Percentiles rank a stretch among this genome's conserved stretches.
phyloP scores from a whole-genome alignment of 2,888 invertebrate species.

The Megalurothrips usitatus region DNA sequence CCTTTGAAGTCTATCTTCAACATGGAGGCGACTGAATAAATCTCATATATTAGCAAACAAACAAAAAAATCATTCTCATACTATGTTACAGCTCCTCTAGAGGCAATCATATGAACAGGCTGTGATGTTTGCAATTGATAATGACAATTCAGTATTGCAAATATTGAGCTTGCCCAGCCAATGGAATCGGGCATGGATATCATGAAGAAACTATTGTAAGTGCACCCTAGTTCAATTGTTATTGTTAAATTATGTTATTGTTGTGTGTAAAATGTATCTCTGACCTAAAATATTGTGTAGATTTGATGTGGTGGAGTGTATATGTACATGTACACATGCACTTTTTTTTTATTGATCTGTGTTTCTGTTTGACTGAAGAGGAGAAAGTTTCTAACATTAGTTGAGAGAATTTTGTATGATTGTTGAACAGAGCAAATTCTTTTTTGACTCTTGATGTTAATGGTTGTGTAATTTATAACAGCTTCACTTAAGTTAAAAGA shows the following conservation, averaged over 20 bases:
- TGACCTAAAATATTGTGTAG: background rate
- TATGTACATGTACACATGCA: background rate
- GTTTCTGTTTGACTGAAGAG: slow-evolving; percentile 11
- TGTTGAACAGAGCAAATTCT: background rate
- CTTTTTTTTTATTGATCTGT: slow-evolving; percentile 11
- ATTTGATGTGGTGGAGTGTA: slow-evolving; percentile 7
- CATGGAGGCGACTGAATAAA: background rate
- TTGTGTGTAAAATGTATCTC: slow-evolving; percentile 17
- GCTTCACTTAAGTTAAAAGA: background rate
- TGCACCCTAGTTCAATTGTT: slow-evolving; percentile 25
- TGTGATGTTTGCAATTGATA: slow-evolving; percentile 17
- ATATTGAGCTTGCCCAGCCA: slow-evolving; percentile 3
- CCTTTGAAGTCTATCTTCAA: background rate
- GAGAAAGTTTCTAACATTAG: slow-evolving; percentile 15
- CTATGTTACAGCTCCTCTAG: background rate
- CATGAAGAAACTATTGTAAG: slow-evolving; percentile 7
- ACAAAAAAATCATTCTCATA: background rate
- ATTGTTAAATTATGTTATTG: slow-evolving; percentile 21
- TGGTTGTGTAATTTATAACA: slow-evolving; percentile 23
- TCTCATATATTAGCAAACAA: background rate
- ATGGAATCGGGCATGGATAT: background rate
- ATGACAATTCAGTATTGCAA: slow-evolving; percentile 14
- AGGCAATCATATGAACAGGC: slow-evolving; percentile 6
- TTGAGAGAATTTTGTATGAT: slow-evolving; percentile 14
- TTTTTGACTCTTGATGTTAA: slow-evolving; percentile 14